Conservation (phyloP, 1,140 invertebrate species). For the Philaenus spumarius region DNA sequence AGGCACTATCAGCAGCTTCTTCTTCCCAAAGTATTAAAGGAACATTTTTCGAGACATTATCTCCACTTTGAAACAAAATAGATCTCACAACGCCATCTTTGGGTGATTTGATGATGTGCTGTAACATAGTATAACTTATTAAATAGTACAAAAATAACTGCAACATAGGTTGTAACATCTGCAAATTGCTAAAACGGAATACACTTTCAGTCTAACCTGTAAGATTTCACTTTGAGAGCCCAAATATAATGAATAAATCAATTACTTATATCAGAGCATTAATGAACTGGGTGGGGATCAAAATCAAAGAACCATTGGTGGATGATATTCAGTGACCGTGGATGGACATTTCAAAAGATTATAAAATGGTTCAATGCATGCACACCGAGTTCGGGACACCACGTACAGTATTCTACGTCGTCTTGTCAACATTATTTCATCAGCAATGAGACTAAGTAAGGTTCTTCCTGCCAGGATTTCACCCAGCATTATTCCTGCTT, state of each 20-base stretch:
- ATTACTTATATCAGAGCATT: no score
- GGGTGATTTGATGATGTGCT: conserved; percentile 79
- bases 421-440: no score
- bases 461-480: no score
- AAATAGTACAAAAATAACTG: conserved; percentile 13
- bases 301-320: no score
- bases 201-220: background rate
- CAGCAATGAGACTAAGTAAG: no score
- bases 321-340: no score
- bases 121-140: conserved; percentile 31
- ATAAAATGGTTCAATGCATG: no score
- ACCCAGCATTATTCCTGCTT: no score
- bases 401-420: no score
- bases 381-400: no score
- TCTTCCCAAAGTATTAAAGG: conserved; percentile 41
- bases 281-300: background rate
- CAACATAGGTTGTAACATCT: background rate
- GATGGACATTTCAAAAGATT: no score
- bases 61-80: conserved; percentile 65
- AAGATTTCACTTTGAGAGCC: background rate
- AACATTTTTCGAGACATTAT: conserved; percentile 74
- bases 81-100: conserved; percentile 66
- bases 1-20: background rate
- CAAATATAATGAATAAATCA: background rate
- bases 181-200: background rate